Evolutionary conservation across 1,140 invertebrate species (phyloP), one percentile per base, ranked within the genome.

Genomic region (Vollenhovia emeryi): DNA sequence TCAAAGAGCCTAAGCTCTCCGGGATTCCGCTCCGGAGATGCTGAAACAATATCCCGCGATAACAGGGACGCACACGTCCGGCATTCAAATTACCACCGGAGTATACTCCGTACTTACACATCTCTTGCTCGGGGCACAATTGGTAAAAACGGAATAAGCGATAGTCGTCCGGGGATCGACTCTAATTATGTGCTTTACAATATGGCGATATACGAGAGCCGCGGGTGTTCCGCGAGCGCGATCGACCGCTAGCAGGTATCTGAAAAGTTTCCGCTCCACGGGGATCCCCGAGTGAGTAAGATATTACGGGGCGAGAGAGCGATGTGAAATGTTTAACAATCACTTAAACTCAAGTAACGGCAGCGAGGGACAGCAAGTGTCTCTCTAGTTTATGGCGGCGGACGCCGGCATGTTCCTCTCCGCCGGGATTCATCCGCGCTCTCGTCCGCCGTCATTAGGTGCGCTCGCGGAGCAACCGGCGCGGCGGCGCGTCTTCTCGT

Each of bases 361-460:
- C 76, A 69, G 27, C 43, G 8, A 33, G 33, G 48, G 24, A 66
- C n/a, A n/a, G n/a, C n/a, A n/a, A n/a, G n/a, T n/a, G 76, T 69
- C 24, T 69, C 62, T 69, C 21, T 21, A 36, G 27, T 80, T 80
- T 71, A 71, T 30, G 21, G 69, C 80, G 55, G 55, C 27, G 11
- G 33, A 71, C 13, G 50, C 30, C 13, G 64, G 33, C 24, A 7
- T 50, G 78, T 50, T 50, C 27, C 24, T 24, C 8, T 59, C 48
- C 27, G 60, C 15, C 48, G 45, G 48, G 36, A 66, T 85, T 66
- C 60, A 62, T 85, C 57, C 60, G 62, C 75, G 48, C 74, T 80
- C 74, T 80, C 62, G 11, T 85, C 18, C 76, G 62, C 84, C 78
- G 78, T 86, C 66, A 73, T 86, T 83, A 86, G 52, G 64, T 83